Evolutionary conservation across 2,888 invertebrate species (phyloP).

Genomic region (Drosophila siamana): DNA sequence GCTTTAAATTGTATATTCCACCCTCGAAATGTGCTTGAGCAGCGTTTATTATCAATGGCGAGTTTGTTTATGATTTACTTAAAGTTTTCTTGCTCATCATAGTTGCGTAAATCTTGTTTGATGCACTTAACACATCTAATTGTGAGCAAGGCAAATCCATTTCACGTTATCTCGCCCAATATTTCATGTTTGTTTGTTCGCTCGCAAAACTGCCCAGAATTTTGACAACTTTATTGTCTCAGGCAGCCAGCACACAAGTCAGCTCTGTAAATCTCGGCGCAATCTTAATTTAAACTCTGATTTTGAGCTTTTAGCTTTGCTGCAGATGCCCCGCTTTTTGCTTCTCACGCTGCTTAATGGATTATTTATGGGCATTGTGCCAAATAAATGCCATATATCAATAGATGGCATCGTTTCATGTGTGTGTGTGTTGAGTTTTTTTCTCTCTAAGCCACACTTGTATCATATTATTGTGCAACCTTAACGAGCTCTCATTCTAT

Average conservation of each 20-base stretch:
- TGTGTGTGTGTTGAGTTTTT: not conserved
- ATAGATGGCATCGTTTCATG: not conserved
- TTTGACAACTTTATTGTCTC: not conserved
- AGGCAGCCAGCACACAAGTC: not conserved
- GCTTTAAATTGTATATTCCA: slow-evolving; percentile 14
- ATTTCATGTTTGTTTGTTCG: not conserved
- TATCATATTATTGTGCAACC: slow-evolving; percentile 22
- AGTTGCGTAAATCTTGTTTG: not conserved
- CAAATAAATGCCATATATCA: slow-evolving; percentile 8
- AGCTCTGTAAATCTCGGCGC: not conserved
- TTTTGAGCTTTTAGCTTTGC: not conserved
- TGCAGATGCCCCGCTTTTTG: not conserved
- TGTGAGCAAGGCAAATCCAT: not conserved
- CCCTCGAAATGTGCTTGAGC: not conserved
- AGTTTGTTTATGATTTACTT: too few species aligned
- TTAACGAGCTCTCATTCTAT: slow-evolving; percentile 30
- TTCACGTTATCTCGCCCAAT: not conserved
- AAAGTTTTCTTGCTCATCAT: too few species aligned
- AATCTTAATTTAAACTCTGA: not conserved
- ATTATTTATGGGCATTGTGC: slow-evolving; percentile 6
- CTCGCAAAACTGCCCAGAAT: too few species aligned
- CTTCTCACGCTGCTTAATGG: slow-evolving; percentile 18
- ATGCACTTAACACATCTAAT: not conserved
- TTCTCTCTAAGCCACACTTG: slow-evolving; percentile 5
- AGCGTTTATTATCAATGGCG: too few species aligned